phyloP scores from a whole-genome alignment of 2,113 vertebrate species.

The Ahaetulla prasina region DNA sequence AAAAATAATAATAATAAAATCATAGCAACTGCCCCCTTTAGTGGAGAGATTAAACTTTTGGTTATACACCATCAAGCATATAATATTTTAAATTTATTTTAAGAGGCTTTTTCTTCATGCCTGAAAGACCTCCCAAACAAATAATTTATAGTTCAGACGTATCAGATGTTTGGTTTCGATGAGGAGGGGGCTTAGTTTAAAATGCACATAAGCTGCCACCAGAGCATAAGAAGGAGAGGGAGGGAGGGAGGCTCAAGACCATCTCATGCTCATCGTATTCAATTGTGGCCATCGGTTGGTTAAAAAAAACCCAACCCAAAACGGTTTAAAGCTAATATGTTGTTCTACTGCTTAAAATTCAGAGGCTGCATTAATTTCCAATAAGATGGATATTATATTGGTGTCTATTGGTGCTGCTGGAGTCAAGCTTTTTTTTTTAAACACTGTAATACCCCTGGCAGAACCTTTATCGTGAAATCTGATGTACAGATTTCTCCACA shows the following conservation, averaged over 20 bases:
- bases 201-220: constrained; percentile 69
- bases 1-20: constrained; percentile 28
- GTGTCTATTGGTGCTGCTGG: constrained; percentile 47
- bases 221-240: constrained; percentile 62
- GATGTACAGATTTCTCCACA: neutral
- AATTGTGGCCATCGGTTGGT: constrained; percentile 65
- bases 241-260: constrained; percentile 49
- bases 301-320: constrained; percentile 60
- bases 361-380: constrained; percentile 69
- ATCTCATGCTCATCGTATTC: constrained; percentile 67
- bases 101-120: constrained; percentile 78
- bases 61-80: constrained; percentile 77
- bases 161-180: constrained; percentile 52
- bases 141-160: constrained; percentile 75
- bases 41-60: constrained; percentile 73
- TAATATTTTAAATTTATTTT: constrained; percentile 81
- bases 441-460: constrained; percentile 32
- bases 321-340: constrained; percentile 65
- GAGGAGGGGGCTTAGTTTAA: constrained; percentile 43
- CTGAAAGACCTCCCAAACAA: constrained; percentile 70
- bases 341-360: constrained; percentile 68
- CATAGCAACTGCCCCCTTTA: constrained; percentile 69
- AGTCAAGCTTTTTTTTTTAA: constrained; percentile 35
- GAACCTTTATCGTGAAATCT: constrained; percentile 16
- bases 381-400: constrained; percentile 51